Conservation (phyloP, 2,888 invertebrate genomes). For the Mylabris sibirica region DNA sequence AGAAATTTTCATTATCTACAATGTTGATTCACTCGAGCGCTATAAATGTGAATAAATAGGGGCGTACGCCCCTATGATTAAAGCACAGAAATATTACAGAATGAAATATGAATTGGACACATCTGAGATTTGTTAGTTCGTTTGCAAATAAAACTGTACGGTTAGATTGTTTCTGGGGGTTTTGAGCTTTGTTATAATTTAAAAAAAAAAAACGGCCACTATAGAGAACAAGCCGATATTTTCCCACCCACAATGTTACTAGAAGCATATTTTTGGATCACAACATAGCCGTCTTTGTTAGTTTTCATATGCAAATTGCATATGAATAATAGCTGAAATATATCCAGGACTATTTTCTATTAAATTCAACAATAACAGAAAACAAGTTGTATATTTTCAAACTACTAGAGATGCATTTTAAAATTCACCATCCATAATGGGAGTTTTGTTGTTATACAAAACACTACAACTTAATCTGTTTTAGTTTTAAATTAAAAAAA, state of each 20-base stretch:
- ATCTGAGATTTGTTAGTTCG: too few species aligned
- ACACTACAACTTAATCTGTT: background rate
- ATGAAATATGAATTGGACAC: too few species aligned
- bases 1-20: background rate
- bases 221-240: background rate
- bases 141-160: background rate
- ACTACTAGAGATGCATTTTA: background rate
- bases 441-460: background rate
- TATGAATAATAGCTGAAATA: background rate
- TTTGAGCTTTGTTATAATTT: background rate
- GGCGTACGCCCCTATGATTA: background rate
- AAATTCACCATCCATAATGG: background rate
- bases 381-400: constrained; percentile 1
- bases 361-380: background rate
- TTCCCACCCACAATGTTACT: background rate
- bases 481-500: background rate
- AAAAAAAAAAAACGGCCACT: too few species aligned
- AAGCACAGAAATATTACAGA: background rate
- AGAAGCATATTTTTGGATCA: background rate
- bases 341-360: background rate
- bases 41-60: background rate
- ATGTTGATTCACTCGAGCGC: background rate
- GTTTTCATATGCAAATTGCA: constrained; percentile 1
- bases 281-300: background rate
- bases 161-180: background rate